A percentile compares a stretch with the other conserved stretches of the same genome.
Conservation (phyloP, 2,797 vertebrate genomes). For the Hephaestus fuliginosus region DNA sequence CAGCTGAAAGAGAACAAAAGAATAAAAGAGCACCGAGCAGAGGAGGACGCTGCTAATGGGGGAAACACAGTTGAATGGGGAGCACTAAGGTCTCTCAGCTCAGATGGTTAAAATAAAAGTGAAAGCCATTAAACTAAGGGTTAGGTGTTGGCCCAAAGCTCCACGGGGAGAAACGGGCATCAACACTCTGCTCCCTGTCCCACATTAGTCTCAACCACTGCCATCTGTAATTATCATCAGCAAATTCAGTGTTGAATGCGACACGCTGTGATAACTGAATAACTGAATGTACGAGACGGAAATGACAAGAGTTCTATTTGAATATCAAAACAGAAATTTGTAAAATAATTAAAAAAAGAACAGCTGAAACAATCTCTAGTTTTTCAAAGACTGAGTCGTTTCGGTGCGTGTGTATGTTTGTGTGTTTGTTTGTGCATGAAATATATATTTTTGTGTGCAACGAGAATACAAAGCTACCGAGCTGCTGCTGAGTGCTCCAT, state of each 20-base stretch:
- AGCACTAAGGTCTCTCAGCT: slow-evolving; percentile 1
- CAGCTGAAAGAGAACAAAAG: background rate
- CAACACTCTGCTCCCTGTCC: slow-evolving; percentile 12
- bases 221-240: slow-evolving; percentile 36
- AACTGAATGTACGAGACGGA: background rate
- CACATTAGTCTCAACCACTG: slow-evolving; percentile 10
- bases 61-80: background rate
- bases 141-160: slow-evolving; percentile 12
- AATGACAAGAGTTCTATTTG: background rate
- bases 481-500: slow-evolving; percentile 1
- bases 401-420: background rate
- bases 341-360: background rate
- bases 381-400: background rate
- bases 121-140: slow-evolving; percentile 18
- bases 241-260: slow-evolving; percentile 10
- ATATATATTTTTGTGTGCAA: slow-evolving; percentile 3
- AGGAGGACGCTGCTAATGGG: background rate
- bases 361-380: background rate
- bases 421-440: background rate
- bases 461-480: slow-evolving; percentile 2
- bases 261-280: slow-evolving; percentile 1
- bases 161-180: background rate
- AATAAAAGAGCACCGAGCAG: background rate
- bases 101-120: slow-evolving; percentile 15
- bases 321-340: slow-evolving; percentile 16